Percentiles rank a stretch among this genome's conserved stretches.
phyloP scores from a whole-genome alignment of 2,113 vertebrate species.

The Eurypyga helias region DNA sequence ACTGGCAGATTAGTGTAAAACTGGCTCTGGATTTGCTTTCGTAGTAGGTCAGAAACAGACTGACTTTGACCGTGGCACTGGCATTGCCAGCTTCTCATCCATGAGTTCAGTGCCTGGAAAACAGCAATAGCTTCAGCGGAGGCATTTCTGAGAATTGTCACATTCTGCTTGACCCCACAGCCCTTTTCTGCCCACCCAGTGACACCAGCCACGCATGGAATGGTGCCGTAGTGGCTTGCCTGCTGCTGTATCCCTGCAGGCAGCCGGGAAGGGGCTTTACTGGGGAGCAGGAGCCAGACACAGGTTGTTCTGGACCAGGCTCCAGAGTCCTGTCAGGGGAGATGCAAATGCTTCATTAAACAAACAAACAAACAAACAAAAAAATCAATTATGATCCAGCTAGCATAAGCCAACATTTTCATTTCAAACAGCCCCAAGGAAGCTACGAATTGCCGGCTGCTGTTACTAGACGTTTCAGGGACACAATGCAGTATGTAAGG shows the following conservation, averaged over 20 bases:
- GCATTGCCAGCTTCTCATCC: not conserved
- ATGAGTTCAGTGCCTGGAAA: not conserved
- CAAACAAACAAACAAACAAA: not conserved
- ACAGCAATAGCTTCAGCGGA: not conserved
- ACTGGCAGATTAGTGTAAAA: not conserved
- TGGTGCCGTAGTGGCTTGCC: not conserved
- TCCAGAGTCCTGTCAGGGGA: not conserved
- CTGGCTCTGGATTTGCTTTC: not conserved
- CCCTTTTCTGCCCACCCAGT: not conserved
- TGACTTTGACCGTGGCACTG: not conserved
- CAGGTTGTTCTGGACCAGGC: accelerated
- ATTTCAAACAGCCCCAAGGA: not conserved
- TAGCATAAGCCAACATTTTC: not conserved
- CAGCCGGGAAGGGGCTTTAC: accelerated
- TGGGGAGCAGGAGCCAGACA: accelerated
- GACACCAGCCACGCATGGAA: not conserved
- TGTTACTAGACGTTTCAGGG: not conserved
- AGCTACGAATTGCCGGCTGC: not conserved
- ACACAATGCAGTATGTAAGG: not conserved
- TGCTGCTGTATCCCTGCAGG: accelerated
- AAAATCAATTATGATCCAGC: not conserved
- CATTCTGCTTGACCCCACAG: not conserved
- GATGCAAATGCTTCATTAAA: not conserved
- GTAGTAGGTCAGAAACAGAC: not conserved
- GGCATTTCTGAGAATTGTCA: not conserved